Percentiles rank a stretch among this genome's conserved stretches.
These are phyloP conservation scores for Tragelaphus buxtoni DNA, from an alignment of 2,113 vertebrate species.

Conservation along the genomic window DNA sequence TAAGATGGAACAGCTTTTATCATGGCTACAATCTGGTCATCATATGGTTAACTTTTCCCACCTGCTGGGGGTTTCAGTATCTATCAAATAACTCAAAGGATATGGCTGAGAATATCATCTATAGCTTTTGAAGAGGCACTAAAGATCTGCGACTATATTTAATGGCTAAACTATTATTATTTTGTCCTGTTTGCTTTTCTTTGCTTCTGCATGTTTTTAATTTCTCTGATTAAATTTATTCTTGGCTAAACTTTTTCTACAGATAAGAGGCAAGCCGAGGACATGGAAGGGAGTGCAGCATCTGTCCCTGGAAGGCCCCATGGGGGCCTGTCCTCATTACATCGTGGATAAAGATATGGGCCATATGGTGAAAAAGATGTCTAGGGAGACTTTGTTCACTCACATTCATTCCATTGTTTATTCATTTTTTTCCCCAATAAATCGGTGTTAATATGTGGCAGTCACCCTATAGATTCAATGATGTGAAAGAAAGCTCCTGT, in stretches of 20 bases:
- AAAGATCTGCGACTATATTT: background rate
- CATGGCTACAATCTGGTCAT: background rate
- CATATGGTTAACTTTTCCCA: background rate
- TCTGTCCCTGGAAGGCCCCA: background rate
- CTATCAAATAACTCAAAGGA: background rate
- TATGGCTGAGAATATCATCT: background rate
- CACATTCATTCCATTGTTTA: background rate
- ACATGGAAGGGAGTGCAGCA: background rate
- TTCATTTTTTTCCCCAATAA: background rate
- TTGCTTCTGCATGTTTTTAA: background rate
- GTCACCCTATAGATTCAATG: background rate
- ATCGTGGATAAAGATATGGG: background rate
- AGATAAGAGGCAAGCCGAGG: background rate
- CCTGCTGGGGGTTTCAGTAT: background rate
- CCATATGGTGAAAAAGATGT: background rate
- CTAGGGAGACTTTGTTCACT: background rate
- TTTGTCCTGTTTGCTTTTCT: background rate
- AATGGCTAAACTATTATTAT: background rate
- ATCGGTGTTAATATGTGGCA: background rate
- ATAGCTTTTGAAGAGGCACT: background rate
- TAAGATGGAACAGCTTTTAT: background rate
- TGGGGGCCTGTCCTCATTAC: background rate
- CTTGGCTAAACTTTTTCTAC: background rate
- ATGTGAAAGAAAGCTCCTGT: background rate
- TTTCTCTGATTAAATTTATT: background rate